Evolutionary conservation across 2,888 invertebrate species (phyloP), one percentile per base, ranked within the genome.

Genomic region (Pemphredon lugubris): DNA sequence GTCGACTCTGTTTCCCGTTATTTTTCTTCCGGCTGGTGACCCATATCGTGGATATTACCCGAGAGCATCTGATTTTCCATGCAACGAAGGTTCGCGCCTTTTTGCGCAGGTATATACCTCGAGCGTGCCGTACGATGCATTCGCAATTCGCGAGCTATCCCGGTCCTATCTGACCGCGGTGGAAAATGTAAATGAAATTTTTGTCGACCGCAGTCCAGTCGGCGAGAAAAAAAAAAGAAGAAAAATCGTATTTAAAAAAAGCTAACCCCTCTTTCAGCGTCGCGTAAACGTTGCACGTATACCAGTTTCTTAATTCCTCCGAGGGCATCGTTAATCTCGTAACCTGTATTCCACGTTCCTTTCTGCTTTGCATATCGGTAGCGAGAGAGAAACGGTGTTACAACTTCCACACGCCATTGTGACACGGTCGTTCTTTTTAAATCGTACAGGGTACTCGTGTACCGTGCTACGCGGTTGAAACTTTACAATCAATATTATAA

Each of bases 21-120:
- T n/a, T n/a, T 42, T 50, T 44, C 37, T 63, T 71, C 55, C 63
- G 18, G 39, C 30, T 37, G 16, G 14, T 53, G 58, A 63, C 71
- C 71, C 20, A 72, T 63, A 72, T 72, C 44, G 34, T 39, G 37
- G 18, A 39, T 37, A 47, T 23, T 14, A 42, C 47, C 61, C 57
- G 63, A 71, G 69, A 53, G 61, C 47, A 71, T 69, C 69, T 42
- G 45, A 44, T 53, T 71, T 69, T 58, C 69, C 58, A 70, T 50
- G 54, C 59, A 30, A 18, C 32, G 34, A 9, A 14, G 6, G 30
- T 14, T 44, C 42, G 54, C 42, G 44, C 50, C 37, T 42, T 57
- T 57, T 9, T 55, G 6, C n/a, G 34, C 4, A 18, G 32, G n/a
- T 34, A 4, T n/a, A 11, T 21, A 14, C n/a, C n/a, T n/a, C n/a